Percentiles rank a stretch among this genome's conserved stretches.
Evolutionary conservation across 2,888 invertebrate genomes (phyloP).

Genomic region (Hermaeophaga mercurialis): DNA sequence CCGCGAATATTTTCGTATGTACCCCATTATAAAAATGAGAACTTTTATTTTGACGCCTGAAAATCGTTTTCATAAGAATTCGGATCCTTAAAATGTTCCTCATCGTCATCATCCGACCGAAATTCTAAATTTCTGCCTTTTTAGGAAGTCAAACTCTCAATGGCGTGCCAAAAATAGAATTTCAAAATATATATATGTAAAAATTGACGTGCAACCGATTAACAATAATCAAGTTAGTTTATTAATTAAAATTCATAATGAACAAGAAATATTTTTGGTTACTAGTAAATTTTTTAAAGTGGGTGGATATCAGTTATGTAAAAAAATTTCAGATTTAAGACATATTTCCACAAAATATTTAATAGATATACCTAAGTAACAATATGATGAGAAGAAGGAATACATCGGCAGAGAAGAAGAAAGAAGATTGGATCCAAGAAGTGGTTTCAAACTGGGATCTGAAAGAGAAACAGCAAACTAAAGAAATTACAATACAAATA

Average conservation of each 20-base stretch:
- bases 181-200: background rate
- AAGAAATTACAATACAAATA: no score
- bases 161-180: background rate
- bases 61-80: conserved; percentile 15
- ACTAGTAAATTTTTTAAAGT: background rate
- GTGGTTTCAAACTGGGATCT: no score
- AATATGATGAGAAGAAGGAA: no score
- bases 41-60: conserved; percentile 7
- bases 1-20: conserved; percentile 12
- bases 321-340: no score
- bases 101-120: background rate
- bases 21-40: conserved; percentile 18
- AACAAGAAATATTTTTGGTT: background rate
- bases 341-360: no score
- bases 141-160: background rate
- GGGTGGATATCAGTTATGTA: no score
- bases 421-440: no score
- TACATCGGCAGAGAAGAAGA: no score
- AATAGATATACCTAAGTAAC: no score
- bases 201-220: background rate
- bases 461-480: no score
- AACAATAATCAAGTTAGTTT: no score
- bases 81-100: conserved; percentile 6
- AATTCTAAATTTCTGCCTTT: background rate
- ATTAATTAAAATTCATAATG: no score